These are phyloP conservation scores for Centruroides vittatus DNA, from an alignment of 1,140 invertebrate genomes.

Conservation along the genomic window DNA sequence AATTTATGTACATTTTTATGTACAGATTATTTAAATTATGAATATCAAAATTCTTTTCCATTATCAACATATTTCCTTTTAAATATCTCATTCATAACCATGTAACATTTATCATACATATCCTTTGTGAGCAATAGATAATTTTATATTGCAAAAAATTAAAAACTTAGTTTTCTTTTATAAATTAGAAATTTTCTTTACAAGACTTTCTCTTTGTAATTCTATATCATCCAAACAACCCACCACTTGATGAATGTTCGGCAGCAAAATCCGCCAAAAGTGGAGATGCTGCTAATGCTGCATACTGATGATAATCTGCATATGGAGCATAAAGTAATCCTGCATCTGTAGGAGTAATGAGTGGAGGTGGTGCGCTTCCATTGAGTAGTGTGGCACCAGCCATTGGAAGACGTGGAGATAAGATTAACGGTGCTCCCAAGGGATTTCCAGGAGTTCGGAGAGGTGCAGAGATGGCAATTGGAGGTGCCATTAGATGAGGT, in stretches of 20 bases:
- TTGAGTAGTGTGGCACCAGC: slow-evolving; percentile 46
- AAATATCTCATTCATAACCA: no score
- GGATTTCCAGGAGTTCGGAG: slow-evolving; percentile 50
- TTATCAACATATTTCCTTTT: no score
- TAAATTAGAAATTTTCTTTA: no score
- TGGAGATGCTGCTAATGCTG: slow-evolving; percentile 56
- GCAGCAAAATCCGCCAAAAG: slow-evolving; percentile 79
- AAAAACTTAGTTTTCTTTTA: no score
- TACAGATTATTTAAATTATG: no score
- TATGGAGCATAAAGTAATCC: slow-evolving; percentile 64
- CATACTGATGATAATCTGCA: slow-evolving; percentile 74
- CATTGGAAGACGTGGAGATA: slow-evolving; percentile 68
- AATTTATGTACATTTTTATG: no score
- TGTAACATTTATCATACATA: no score
- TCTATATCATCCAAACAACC: slow-evolving; percentile 39
- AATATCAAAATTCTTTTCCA: no score
- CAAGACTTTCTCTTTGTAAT: no score
- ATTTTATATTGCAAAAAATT: no score
- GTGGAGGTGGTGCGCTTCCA: slow-evolving; percentile 43
- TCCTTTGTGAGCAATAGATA: no score
- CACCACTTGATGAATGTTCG: slow-evolving; percentile 49
- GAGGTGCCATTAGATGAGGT: slow-evolving; percentile 42
- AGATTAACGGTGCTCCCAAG: slow-evolving; percentile 56
- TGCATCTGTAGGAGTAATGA: slow-evolving; percentile 14
- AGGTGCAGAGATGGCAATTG: slow-evolving; percentile 40